Percentiles rank a stretch among this genome's conserved stretches.
Conservation (phyloP, 1,140 invertebrate genomes). For the Penaeus vannamei region DNA sequence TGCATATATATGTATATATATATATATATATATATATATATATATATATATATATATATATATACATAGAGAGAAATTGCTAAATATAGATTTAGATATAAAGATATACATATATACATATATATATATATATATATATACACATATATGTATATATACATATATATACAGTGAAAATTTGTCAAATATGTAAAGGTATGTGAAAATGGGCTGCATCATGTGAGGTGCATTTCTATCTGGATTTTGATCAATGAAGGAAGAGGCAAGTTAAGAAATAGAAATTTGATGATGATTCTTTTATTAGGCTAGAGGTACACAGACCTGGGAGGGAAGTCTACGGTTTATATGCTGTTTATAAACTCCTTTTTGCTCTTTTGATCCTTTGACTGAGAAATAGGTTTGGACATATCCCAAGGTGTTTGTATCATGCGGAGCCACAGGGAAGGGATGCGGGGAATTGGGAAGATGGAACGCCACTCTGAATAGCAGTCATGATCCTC, state of each 20-base stretch:
- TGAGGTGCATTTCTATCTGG: not conserved
- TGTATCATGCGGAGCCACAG: too few relatives aligned
- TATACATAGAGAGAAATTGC: not conserved
- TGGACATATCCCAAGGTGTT: too few relatives aligned
- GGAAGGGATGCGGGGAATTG: too few relatives aligned
- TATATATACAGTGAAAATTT: not conserved
- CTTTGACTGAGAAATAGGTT: too few relatives aligned
- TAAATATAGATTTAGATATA: conserved; percentile 6
- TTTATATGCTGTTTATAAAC: too few relatives aligned
- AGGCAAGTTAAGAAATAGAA: too few relatives aligned
- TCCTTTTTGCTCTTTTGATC: too few relatives aligned
- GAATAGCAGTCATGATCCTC: too few relatives aligned
- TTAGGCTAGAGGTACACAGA: too few relatives aligned
- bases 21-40: conserved; percentile 21
- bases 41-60: conserved; percentile 32
- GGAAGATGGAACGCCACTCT: too few relatives aligned
- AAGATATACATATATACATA: conserved; percentile 1
- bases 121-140: conserved; percentile 27
- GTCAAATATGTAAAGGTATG: not conserved
- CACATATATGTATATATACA: not conserved
- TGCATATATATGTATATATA: not conserved
- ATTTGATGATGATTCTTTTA: too few relatives aligned
- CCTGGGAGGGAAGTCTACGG: too few relatives aligned
- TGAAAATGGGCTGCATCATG: not conserved
- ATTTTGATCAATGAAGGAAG: not conserved